Base-by-base conservation (phyloP, 2,113 vertebrate genomes). In the Junco hyemalis region DNA sequence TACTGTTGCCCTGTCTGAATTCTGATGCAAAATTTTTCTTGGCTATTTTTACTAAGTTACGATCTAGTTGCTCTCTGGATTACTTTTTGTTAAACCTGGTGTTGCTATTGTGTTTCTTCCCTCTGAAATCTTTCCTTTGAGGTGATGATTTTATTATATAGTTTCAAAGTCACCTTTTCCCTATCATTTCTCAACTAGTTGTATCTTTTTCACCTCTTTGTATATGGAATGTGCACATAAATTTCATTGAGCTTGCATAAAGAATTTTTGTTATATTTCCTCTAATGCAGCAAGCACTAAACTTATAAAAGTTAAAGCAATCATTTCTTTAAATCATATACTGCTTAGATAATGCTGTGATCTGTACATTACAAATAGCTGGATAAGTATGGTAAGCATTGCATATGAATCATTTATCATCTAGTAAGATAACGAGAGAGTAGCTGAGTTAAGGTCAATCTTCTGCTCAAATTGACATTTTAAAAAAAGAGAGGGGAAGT, bases 231-330 rank as follows among this genome's bases (percentile, higher is more conserved):
- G 8, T 63, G 40, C 11, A 73, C 79, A 85, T 54, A 72, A 65
- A 76, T 80, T 36, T n/a, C 42, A 72, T 9, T 50, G 40, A 72
- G 25, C n/a, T 64, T 77, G 21, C 28, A 21, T 77, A 61, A 93
- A 84, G 11, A 60, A 23, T 60, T 87, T 91, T 82, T 25, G 31
- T 23, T 84, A 11, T 24, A 69, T 42, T 77, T 90, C 16, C 57
- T 72, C 14, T 66, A 91, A 42, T 72, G 85, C 47, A 91, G 63
- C 29, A 91, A 51, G 47, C 50, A 63, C 24, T 61, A 29, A 9
- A 73, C 61, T 61, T 80, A 48, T 86, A 28, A 44, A 94, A 91
- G 78, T 94, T 86, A 90, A 81, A 91, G 28, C 26, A 93, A 65
- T 85, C 5, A 53, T 76, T 66, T 92, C 9, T 81, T 82, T 81